These are phyloP conservation scores for Notarius lentiginosus DNA, from an alignment of 2,113 vertebrate species.

Conservation along the genomic window DNA sequence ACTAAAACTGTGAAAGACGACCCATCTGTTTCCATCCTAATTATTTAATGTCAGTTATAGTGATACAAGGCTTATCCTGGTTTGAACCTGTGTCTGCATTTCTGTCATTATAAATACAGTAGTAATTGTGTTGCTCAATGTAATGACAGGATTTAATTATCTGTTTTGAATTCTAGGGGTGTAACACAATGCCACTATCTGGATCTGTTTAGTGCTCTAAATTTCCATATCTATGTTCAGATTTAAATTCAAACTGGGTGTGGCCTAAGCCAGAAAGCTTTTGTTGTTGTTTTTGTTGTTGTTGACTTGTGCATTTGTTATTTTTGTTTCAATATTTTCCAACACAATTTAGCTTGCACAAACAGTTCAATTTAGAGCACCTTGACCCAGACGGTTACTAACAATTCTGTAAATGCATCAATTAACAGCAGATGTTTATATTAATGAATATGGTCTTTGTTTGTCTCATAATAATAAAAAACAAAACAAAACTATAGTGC, in stretches of 20 bases:
- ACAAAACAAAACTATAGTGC: background rate
- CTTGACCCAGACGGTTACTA: background rate
- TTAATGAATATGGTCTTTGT: background rate
- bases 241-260: background rate
- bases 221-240: background rate
- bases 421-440: background rate
- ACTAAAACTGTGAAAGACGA: constrained; percentile 21
- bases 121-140: background rate
- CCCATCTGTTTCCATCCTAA: constrained; percentile 10
- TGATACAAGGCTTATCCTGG: background rate
- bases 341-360: too few relatives aligned
- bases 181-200: background rate
- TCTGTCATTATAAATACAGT: background rate
- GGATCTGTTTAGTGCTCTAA: background rate
- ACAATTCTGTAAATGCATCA: background rate
- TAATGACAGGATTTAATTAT: background rate
- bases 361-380: too few relatives aligned
- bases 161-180: background rate
- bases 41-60: background rate
- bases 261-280: background rate
- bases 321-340: too few relatives aligned
- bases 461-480: background rate
- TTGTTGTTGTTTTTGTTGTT: background rate
- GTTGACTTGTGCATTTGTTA: too few relatives aligned
- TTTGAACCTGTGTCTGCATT: background rate